Percentiles rank a stretch among this genome's conserved stretches.
Conservation (phyloP, 2,888 invertebrate species). For the Drosophila fulvimacula region DNA sequence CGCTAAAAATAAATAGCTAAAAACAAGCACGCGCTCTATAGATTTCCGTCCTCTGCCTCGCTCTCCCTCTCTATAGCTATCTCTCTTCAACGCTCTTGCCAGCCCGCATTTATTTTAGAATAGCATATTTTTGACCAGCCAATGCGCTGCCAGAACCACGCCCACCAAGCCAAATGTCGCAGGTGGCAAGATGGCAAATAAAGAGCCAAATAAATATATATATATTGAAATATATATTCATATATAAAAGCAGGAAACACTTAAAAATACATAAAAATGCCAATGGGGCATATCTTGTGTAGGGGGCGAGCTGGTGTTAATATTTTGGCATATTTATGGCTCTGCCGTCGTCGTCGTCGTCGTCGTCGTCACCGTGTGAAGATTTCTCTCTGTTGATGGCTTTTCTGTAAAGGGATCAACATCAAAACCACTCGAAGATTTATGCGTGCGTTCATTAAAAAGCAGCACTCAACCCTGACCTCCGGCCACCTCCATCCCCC, state of each 20-base stretch:
- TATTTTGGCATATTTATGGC: slow-evolving; percentile 48
- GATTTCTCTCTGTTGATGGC: slow-evolving; percentile 48
- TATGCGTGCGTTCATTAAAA: slow-evolving; percentile 55
- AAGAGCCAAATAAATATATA: not conserved
- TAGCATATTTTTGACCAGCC: slow-evolving; percentile 37
- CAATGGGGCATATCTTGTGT: slow-evolving; percentile 43
- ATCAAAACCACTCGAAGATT: slow-evolving; percentile 54
- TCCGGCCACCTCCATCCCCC: too few relatives aligned
- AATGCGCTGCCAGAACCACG: slow-evolving; percentile 66
- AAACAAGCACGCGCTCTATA: slow-evolving; percentile 19
- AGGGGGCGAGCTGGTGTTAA: slow-evolving; percentile 12
- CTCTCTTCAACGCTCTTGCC: not conserved
- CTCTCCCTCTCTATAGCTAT: not conserved
- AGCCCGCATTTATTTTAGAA: slow-evolving; percentile 22
- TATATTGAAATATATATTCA: not conserved
- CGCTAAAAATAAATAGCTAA: slow-evolving; percentile 61
- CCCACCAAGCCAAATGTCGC: slow-evolving; percentile 55
- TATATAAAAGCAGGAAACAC: slow-evolving; percentile 52
- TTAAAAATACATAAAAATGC: slow-evolving; percentile 78
- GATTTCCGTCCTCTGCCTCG: not conserved
- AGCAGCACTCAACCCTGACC: slow-evolving; percentile 14
- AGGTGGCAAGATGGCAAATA: slow-evolving; percentile 57
- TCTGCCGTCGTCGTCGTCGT: not conserved
- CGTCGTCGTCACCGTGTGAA: slow-evolving; percentile 29
- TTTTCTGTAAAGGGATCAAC: slow-evolving; percentile 45